Evolutionary conservation across 2,113 vertebrate species (phyloP).

Genomic region (Anas platyrhynchos): DNA sequence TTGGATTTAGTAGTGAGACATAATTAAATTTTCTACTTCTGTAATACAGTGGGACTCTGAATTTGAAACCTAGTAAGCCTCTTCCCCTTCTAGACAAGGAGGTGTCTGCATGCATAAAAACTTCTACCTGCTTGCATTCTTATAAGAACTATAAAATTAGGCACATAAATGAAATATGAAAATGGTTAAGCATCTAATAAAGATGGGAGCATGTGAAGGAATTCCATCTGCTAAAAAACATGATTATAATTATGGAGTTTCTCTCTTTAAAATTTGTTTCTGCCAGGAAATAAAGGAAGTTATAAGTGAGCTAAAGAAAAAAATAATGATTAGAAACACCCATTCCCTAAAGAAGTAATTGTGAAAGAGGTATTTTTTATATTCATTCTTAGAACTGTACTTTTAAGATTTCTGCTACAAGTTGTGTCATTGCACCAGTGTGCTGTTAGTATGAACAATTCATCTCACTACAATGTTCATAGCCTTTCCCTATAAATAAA

Average conservation of each 20-base stretch:
- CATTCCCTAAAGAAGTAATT: background rate
- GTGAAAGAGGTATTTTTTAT: background rate
- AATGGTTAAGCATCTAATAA: background rate
- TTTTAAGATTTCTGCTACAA: background rate
- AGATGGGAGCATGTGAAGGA: background rate
- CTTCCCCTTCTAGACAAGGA: background rate
- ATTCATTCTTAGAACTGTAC: background rate
- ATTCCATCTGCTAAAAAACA: background rate
- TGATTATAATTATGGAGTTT: background rate
- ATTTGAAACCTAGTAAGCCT: background rate
- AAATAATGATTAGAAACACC: background rate
- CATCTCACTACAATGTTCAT: background rate
- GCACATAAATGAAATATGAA: background rate
- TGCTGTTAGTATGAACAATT: background rate
- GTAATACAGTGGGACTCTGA: background rate
- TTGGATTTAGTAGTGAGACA: background rate
- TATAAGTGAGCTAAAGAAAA: background rate
- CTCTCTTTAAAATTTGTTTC: background rate
- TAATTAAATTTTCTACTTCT: background rate
- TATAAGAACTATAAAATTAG: background rate
- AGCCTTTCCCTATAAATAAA: background rate
- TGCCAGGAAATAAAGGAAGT: background rate
- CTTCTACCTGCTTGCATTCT: background rate
- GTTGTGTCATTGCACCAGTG: background rate
- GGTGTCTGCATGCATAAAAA: background rate